A percentile compares a stretch with the other conserved stretches of the same genome.
These are phyloP conservation scores for Campoplex capitator DNA, from an alignment of 2,888 invertebrate genomes.

Conservation along the genomic window DNA sequence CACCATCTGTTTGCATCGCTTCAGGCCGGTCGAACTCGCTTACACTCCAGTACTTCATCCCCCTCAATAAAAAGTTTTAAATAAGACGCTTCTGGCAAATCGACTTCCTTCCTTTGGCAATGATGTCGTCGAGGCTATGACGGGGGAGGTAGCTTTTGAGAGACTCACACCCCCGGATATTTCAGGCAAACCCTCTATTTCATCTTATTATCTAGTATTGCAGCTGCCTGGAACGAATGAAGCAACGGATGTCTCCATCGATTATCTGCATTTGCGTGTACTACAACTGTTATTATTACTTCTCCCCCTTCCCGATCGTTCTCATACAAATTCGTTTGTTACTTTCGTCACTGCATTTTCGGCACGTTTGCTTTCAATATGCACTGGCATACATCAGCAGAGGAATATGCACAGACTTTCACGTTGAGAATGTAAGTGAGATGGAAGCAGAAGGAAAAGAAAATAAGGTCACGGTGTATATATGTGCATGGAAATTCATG, in stretches of 20 bases:
- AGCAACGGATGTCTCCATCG: constrained; percentile 49
- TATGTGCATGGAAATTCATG: constrained; percentile 73
- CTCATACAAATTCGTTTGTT: constrained; percentile 73
- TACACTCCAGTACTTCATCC: constrained; percentile 62
- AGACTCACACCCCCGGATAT: constrained; percentile 66
- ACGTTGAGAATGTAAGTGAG: constrained; percentile 51
- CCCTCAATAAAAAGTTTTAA: constrained; percentile 82
- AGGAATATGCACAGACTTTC: constrained; percentile 61
- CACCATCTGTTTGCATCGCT: constrained; percentile 50
- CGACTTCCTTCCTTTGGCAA: constrained; percentile 78
- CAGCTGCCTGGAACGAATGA: constrained; percentile 32
- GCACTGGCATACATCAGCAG: constrained; percentile 9
- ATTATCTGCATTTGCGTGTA: constrained; percentile 73
- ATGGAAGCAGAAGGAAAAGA: constrained; percentile 71
- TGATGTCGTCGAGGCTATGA: constrained; percentile 58
- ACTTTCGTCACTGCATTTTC: constrained; percentile 23
- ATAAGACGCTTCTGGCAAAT: constrained; percentile 81
- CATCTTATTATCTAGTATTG: constrained; percentile 38
- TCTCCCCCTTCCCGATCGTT: constrained; percentile 70
- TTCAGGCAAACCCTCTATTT: constrained; percentile 59
- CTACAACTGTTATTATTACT: constrained; percentile 75
- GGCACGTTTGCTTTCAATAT: constrained; percentile 60
- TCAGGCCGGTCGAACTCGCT: constrained; percentile 52
- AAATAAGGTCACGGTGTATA: constrained; percentile 73
- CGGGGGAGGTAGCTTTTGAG: constrained; percentile 55